Percentiles rank a stretch among this genome's conserved stretches.
Conservation (phyloP, 1,140 invertebrate genomes). For the Oedothorax gibbosus region DNA sequence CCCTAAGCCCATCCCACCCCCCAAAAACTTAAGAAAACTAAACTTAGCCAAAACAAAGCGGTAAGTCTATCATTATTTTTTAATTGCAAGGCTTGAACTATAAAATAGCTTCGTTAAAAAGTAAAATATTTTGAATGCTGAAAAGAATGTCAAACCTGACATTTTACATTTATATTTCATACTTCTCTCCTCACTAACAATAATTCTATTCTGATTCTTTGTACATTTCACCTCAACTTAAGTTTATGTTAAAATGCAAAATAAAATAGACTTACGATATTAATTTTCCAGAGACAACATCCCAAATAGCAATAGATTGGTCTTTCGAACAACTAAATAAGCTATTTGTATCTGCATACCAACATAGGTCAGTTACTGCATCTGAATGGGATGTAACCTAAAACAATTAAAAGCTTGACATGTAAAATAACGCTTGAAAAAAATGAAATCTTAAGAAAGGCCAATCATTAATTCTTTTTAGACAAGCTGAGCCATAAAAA, state of each 20-base stretch:
- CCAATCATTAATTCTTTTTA: too few relatives aligned
- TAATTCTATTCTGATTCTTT: background rate
- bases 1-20: too few relatives aligned
- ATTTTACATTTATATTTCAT: too few relatives aligned
- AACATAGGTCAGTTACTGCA: constrained; percentile 30
- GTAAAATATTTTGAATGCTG: too few relatives aligned
- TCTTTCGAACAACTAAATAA: constrained; percentile 45
- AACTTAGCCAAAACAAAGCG: too few relatives aligned
- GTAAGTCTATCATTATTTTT: too few relatives aligned
- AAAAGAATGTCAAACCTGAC: too few relatives aligned
- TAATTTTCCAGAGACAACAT: constrained; percentile 27
- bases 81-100: too few relatives aligned
- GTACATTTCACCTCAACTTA: background rate
- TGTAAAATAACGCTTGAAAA: background rate
- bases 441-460: background rate
- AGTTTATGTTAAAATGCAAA: background rate
- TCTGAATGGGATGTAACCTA: constrained; percentile 9
- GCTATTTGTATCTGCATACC: background rate
- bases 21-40: too few relatives aligned
- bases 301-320: constrained; percentile 14
- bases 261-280: constrained; percentile 16
- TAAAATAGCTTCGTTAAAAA: too few relatives aligned
- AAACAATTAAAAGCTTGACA: background rate
- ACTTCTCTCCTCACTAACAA: too few relatives aligned
- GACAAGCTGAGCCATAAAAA: too few relatives aligned